Conservation (phyloP, 2,797 vertebrate species). For the Mareca strepera region DNA sequence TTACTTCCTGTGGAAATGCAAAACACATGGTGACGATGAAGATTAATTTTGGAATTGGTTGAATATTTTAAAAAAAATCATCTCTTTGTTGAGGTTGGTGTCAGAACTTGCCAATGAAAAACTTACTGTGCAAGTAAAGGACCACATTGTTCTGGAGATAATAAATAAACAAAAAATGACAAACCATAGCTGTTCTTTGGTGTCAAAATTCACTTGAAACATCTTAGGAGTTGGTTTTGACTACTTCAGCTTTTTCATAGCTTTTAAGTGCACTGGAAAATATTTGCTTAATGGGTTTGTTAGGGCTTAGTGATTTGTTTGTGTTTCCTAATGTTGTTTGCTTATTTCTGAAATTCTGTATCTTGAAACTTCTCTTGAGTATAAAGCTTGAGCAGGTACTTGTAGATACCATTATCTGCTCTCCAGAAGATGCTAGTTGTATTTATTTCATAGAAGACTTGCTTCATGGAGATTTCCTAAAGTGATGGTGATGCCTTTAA, state of each 20-base stretch:
- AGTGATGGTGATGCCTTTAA: neutral
- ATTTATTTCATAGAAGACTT: neutral
- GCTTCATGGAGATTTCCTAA: neutral
- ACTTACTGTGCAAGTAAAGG: neutral
- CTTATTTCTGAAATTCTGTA: neutral
- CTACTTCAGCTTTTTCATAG: neutral
- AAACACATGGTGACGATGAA: neutral
- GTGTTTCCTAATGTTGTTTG: neutral
- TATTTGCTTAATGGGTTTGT: neutral
- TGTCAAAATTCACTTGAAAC: neutral
- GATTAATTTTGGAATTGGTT: neutral
- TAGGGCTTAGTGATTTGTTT: neutral
- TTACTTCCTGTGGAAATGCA: conserved; percentile 1
- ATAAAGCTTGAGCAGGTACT: neutral
- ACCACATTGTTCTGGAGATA: neutral
- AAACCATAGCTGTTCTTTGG: neutral
- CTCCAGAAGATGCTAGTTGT: neutral
- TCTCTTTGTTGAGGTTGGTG: neutral
- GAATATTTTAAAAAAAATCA: neutral
- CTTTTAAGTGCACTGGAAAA: neutral
- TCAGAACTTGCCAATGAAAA: neutral
- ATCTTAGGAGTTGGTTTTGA: neutral
- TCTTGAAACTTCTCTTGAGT: neutral
- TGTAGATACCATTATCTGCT: neutral
- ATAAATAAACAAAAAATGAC: neutral